Evolutionary conservation across 1,140 invertebrate genomes (phyloP), one percentile per base, ranked within the genome.

Genomic region (Brachionus plicatilis): DNA sequence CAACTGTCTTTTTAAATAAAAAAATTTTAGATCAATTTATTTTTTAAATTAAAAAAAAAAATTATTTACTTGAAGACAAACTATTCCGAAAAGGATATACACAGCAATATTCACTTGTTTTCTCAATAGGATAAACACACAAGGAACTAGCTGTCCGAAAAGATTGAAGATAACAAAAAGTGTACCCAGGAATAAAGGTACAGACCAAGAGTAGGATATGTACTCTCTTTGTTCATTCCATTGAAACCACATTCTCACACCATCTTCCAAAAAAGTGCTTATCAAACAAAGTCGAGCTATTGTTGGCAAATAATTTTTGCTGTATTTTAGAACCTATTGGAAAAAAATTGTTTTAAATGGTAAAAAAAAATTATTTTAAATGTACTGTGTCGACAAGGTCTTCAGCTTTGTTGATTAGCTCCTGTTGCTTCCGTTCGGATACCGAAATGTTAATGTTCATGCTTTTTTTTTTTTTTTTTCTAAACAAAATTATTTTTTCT

Each of bases 211-310:
- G n/a, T 43, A 72, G 0, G 41, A 29, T 95, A 99, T 98, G 88
- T 99, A 99, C 87, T 99, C 96, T 43, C 96, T 92, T 88, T 99
- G 98, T 88, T 99, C 96, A 43, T 93, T 93, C 97, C 98, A 99
- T 90, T 99, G 98, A 87, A 95, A 94, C 93, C 95, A 99, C 98
- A 99, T 99, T 85, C 98, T 93, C 50, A 99, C 91, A 0, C 98
- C 98, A 93, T 99, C 98, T 91, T 99, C 98, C 37, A 99, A 92
- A 91, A 99, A 99, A 86, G 98, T 99, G 84, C 96, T 96, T 86
- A 99, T 97, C n/a, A 99, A 92, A 89, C 96, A 99, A 47, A 99
- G 90, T 85, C 97, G 92, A 3, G 97, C 97, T 75, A 98, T 91
- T 85, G 96, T 97, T 24, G 98, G 98, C 86, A 99, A 90, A 83